Evolutionary conservation across 2,888 invertebrate genomes (phyloP), one percentile per base, ranked within the genome.

Genomic region (Stratiomys singularior): DNA sequence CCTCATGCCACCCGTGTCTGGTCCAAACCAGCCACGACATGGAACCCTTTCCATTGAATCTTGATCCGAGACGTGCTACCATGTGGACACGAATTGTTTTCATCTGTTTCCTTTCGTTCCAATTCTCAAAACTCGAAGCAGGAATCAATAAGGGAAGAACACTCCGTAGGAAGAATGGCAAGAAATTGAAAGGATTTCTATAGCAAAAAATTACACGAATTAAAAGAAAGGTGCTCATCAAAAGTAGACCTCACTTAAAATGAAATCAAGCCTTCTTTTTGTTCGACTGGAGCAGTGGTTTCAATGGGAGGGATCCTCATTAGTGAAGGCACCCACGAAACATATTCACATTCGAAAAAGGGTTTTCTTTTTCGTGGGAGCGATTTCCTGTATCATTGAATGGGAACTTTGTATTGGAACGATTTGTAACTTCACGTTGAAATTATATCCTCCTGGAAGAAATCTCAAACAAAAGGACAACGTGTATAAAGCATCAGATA

Each of bases 211-310:
- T 64, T 64, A 30, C 23, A 30, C 9, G 64, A 64, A 64, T 64
- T 64, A 64, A 64, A 64, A 64, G 28, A 23, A 52, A 60, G 58
- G 58, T 25, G 58, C 58, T 60, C 58, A 60, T 23, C 58, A 60
- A 25, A 23, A 60, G 58, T 1, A 60, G 58, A 64, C 64, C 64
- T 30, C 64, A 64, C 64, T 64, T 64, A 64, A 64, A 64, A 64
- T 64, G 64, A 64, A 64, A 64, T 64, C 30, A 64, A 64, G 64
- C 30, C 64, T 64, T 64, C 28, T 30, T 64, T 64, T 64, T 64
- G 28, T 64, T 13, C 58, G 23, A 23, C 23, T 18, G 58, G 18
- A 5, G n/a, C n/a, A n/a, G n/a, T n/a, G n/a, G n/a, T n/a, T n/a
- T n/a, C n/a, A n/a, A 25, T 9, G 25, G 2, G 5, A 60, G 11